phyloP scores from a whole-genome alignment of 2,888 invertebrate species.

The Andrena fulva region DNA sequence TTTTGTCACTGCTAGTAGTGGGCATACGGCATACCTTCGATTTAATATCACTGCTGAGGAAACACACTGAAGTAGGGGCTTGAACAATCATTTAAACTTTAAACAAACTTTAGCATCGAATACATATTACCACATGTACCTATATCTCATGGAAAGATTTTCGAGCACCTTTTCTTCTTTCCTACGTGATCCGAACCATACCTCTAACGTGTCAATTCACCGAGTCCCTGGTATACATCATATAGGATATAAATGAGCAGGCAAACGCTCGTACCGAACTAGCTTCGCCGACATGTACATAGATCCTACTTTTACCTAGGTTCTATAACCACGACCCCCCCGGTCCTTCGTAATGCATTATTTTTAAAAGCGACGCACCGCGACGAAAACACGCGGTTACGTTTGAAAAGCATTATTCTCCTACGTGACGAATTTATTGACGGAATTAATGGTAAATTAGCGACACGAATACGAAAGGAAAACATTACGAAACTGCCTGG shows the following conservation, averaged over 20 bases:
- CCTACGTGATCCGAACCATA: too few species aligned
- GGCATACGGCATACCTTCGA: neutral
- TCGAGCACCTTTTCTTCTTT: neutral
- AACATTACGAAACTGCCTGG: conserved; percentile 48
- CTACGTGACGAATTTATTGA: conserved; percentile 12
- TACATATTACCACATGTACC: neutral
- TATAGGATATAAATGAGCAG: neutral
- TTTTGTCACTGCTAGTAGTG: conserved; percentile 8
- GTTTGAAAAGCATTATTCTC: neutral
- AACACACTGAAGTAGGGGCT: neutral
- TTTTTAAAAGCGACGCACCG: neutral
- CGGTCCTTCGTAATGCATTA: neutral
- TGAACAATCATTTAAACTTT: neutral
- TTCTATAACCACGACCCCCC: neutral
- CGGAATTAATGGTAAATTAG: conserved; percentile 33
- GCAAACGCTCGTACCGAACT: neutral
- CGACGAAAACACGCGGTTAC: neutral
- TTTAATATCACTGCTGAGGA: neutral
- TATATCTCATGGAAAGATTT: neutral
- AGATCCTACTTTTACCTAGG: neutral
- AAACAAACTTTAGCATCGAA: neutral
- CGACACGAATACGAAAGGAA: conserved; percentile 30
- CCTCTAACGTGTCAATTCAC: neutral
- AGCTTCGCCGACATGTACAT: neutral
- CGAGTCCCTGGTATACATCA: neutral